Evolutionary conservation across 1,140 invertebrate genomes (phyloP).

Genomic region (Arion vulgaris): DNA sequence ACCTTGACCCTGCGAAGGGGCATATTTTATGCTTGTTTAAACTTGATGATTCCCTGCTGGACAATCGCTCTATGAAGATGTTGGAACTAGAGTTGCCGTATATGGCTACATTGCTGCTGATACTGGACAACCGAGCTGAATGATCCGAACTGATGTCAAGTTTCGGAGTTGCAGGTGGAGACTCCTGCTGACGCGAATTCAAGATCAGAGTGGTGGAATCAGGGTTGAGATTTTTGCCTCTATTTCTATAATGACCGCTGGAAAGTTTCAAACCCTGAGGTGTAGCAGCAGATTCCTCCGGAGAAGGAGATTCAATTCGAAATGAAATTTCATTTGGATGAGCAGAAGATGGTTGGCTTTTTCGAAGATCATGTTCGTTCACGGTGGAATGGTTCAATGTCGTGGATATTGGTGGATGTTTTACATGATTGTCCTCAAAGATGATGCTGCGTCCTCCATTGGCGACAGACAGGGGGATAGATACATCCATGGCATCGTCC

Average conservation of each 20-base stretch:
- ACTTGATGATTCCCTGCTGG: background rate
- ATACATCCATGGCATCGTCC: too few relatives aligned
- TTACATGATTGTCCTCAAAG: too few relatives aligned
- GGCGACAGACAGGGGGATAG: too few relatives aligned
- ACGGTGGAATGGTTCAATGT: too few relatives aligned
- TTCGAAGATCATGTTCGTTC: too few relatives aligned
- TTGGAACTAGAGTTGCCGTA: background rate
- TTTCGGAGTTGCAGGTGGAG: constrained; percentile 1
- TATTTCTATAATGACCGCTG: background rate
- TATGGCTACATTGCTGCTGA: constrained; percentile 7
- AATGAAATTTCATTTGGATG: background rate
- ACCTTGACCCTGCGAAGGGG: constrained; percentile 24
- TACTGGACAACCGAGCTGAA: background rate
- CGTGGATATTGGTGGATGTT: too few relatives aligned
- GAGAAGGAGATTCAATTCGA: background rate
- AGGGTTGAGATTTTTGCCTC: background rate
- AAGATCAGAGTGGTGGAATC: background rate
- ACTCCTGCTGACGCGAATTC: background rate
- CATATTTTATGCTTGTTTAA: background rate
- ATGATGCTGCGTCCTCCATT: too few relatives aligned
- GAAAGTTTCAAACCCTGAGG: too few relatives aligned
- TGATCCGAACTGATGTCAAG: background rate
- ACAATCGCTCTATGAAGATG: background rate
- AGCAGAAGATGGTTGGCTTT: background rate
- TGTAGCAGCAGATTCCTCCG: background rate